Percentiles rank a stretch among this genome's conserved stretches.
phyloP scores from a whole-genome alignment of 2,888 invertebrate genomes.

The Platerodrilus igneus region DNA sequence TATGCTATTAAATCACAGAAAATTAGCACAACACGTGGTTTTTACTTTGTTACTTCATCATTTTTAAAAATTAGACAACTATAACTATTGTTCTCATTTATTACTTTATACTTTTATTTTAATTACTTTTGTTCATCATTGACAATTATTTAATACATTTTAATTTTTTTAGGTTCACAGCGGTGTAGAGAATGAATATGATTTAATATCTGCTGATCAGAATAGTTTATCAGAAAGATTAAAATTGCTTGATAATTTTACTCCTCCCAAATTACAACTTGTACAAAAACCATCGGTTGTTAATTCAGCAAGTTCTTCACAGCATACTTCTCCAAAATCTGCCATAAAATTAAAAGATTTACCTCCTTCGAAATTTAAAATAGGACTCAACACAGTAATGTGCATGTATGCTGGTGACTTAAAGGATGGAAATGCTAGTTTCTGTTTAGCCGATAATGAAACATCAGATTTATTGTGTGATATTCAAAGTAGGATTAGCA shows the following conservation, averaged over 20 bases:
- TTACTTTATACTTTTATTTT: conserved; percentile 5
- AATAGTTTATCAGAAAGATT: conserved; percentile 11
- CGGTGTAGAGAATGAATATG: not conserved
- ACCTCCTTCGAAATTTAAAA: conserved; percentile 5
- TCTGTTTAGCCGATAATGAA: conserved; percentile 8
- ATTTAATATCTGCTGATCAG: conserved; percentile 6
- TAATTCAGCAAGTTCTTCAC: too few relatives aligned
- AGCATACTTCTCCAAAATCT: not conserved
- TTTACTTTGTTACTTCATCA: too few relatives aligned
- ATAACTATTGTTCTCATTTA: too few relatives aligned
- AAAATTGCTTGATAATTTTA: conserved; percentile 2
- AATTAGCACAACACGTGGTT: too few relatives aligned
- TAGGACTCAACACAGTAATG: conserved; percentile 12
- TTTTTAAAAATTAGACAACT: too few relatives aligned
- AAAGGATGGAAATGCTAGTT: conserved; percentile 10
- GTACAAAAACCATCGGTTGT: not conserved
- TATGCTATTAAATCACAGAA: too few relatives aligned
- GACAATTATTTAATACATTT: not conserved
- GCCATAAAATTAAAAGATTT: conserved; percentile 7
- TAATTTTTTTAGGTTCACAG: conserved; percentile 6
- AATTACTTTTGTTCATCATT: not conserved
- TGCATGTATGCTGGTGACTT: conserved; percentile 11
- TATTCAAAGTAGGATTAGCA: conserved; percentile 8
- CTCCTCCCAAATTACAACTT: not conserved
- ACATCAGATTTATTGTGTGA: conserved; percentile 1